Evolutionary conservation across 2,888 invertebrate genomes (phyloP), one percentile per base, ranked within the genome.

Genomic region (Incurvaria masculella): DNA sequence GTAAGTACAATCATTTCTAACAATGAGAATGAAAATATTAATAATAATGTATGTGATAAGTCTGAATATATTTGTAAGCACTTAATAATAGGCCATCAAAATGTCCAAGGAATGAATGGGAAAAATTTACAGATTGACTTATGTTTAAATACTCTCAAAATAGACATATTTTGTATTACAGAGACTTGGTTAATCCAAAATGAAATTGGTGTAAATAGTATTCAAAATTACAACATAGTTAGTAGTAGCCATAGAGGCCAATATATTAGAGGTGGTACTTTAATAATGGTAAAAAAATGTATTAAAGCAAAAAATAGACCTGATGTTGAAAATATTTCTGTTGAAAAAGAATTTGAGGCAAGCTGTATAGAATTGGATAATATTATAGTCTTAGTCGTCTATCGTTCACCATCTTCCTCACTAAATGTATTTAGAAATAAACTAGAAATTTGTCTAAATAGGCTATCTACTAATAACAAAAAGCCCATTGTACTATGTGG

Each of bases 101-200:
- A 47, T 47, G 41, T 42, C 2, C 43, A 47, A 41, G 47, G 47
- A 10, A 11, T 47, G n/a, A 10, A 16, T 6, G 8, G 42, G 8
- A 47, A 47, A 27, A 26, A 16, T 21, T 8, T 20, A 18, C 42
- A 47, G 8, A 10, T 47, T 4, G 41, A 18, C 18, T 14, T 41
- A 18, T 41, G 18, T n/a, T 19, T 41, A 41, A 20, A 42, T 26
- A 19, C 21, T 38, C 4, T 47, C n/a, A 42, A 47, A n/a, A 6
- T 47, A n/a, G 47, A 47, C 42, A 38, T 47, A 27, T 46, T 47
- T 21, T 47, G 47, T 47, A 20, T 43, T 19, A 47, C 41, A 6
- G 47, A 47, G 33, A 20, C 47, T 8, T 47, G 23, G 41, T 10
- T 47, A 33, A 42, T 17, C 11, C 5, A 19, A n/a, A 11, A 42